Evolutionary conservation across 2,797 vertebrate genomes (phyloP).

Genomic region (Notamacropus eugenii): DNA sequence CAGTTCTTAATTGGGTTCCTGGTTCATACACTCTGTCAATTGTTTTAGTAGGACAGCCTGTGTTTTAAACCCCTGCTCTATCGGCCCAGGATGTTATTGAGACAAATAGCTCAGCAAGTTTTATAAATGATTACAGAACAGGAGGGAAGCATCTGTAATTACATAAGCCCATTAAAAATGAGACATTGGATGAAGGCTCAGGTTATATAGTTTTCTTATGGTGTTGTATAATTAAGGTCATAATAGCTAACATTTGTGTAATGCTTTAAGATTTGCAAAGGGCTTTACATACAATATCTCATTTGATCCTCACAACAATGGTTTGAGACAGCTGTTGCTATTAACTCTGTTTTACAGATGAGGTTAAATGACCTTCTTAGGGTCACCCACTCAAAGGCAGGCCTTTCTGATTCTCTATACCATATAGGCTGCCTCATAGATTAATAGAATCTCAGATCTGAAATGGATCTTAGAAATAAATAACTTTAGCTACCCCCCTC

Average conservation of each 20-base stretch:
- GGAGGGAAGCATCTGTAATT: slow-evolving; percentile 21
- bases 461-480: slow-evolving; percentile 11
- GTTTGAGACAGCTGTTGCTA: neutral
- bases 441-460: neutral
- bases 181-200: neutral
- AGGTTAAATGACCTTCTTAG: neutral
- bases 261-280: neutral
- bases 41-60: slow-evolving; percentile 30
- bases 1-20: slow-evolving; percentile 54
- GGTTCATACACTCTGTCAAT: slow-evolving; percentile 61
- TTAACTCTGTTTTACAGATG: neutral
- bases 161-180: slow-evolving; percentile 8
- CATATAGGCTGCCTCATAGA: neutral
- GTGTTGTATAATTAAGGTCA: neutral
- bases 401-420: neutral
- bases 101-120: slow-evolving; percentile 47
- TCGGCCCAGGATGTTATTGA: slow-evolving; percentile 30
- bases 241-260: neutral
- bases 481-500: neutral
- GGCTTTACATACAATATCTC: neutral
- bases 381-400: neutral
- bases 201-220: neutral
- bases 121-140: slow-evolving; percentile 13
- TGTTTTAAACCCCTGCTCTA: slow-evolving; percentile 46
- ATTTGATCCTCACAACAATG: neutral